Evolutionary conservation across 2,113 vertebrate species (phyloP).

Genomic region (Lates calcarifer): DNA sequence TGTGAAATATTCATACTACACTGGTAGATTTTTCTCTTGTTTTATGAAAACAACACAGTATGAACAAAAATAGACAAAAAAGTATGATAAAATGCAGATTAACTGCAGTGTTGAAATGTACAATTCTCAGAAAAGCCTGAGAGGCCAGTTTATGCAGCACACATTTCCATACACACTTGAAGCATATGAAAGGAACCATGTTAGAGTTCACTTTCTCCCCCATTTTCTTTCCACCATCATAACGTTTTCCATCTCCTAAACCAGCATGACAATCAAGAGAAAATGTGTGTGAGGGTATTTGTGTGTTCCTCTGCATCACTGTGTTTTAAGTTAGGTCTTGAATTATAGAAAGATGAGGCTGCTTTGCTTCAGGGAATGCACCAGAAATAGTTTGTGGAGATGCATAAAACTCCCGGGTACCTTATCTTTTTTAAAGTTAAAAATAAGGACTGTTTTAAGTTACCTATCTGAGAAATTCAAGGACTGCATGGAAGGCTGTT

Average conservation of each 20-base stretch:
- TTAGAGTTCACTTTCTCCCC: background rate
- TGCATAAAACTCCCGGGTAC: constrained; percentile 25
- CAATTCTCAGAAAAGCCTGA: background rate
- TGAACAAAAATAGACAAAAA: background rate
- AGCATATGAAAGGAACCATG: background rate
- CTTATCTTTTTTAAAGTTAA: constrained; percentile 31
- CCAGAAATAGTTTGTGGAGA: constrained; percentile 58
- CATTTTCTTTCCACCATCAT: background rate
- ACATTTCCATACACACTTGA: background rate
- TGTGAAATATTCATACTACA: background rate
- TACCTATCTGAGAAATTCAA: constrained; percentile 6
- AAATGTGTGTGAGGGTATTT: constrained; percentile 15
- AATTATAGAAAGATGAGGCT: constrained; percentile 65
- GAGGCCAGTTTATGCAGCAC: background rate
- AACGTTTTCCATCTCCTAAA: constrained; percentile 14
- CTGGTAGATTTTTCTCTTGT: background rate
- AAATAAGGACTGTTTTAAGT: constrained; percentile 19
- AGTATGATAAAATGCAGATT: background rate
- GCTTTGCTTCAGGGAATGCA: constrained; percentile 47
- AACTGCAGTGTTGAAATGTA: background rate
- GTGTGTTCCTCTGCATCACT: constrained; percentile 29
- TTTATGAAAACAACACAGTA: background rate
- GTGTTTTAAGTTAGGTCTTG: constrained; percentile 46
- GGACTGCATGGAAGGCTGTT: background rate
- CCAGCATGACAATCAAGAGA: background rate